These are phyloP conservation scores for Noctilio leporinus DNA, from an alignment of 2,113 vertebrate species.

Conservation along the genomic window DNA sequence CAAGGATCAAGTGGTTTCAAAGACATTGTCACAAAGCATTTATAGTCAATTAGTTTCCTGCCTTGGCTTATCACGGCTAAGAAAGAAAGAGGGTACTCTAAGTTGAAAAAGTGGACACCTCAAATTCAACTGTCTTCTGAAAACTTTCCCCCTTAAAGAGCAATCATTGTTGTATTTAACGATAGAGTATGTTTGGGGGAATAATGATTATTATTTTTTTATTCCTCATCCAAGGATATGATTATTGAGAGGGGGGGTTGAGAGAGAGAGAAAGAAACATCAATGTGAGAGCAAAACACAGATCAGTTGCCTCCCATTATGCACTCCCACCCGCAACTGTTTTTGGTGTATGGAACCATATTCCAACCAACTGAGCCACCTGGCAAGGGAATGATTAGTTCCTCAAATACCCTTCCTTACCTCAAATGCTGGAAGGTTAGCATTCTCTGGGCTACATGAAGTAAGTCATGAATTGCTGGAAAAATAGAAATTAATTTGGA, in stretches of 20 bases:
- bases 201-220: neutral
- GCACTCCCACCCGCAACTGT: too few species aligned
- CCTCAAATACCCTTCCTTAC: neutral
- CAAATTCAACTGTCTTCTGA: neutral
- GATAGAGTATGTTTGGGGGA: neutral
- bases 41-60: slow-evolving; percentile 19
- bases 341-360: too few species aligned
- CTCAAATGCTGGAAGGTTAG: neutral
- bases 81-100: neutral
- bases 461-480: neutral
- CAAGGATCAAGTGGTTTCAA: slow-evolving; percentile 35
- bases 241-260: too few species aligned
- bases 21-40: slow-evolving; percentile 13
- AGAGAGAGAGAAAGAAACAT: too few species aligned
- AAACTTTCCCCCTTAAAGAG: neutral
- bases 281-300: too few species aligned
- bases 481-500: neutral
- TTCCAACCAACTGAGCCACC: too few species aligned
- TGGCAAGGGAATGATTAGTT: neutral
- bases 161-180: neutral
- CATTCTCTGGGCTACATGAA: neutral
- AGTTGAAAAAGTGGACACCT: neutral
- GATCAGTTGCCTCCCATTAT: too few species aligned
- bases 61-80: neutral
- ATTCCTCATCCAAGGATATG: too few species aligned